Evolutionary conservation across 2,113 vertebrate genomes (phyloP).

Genomic region (Oreocharis arfaki): DNA sequence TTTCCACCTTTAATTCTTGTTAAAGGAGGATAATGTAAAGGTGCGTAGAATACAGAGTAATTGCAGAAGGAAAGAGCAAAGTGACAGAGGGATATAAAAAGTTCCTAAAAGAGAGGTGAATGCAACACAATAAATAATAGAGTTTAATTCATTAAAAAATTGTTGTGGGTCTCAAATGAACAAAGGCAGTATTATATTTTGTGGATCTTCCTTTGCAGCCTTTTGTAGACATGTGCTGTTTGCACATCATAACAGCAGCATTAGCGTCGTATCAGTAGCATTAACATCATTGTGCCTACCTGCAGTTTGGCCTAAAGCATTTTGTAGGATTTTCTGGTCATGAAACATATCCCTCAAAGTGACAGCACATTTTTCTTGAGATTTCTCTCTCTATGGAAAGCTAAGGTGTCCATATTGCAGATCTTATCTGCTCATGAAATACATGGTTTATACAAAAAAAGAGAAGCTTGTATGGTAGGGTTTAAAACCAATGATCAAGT

Average conservation of each 20-base stretch:
- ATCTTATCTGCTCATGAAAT: background rate
- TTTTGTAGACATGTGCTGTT: background rate
- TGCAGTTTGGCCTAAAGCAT: background rate
- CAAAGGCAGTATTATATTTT: background rate
- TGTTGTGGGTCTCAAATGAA: background rate
- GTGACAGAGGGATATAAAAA: background rate
- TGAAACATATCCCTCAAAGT: background rate
- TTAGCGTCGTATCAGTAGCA: rapidly evolving
- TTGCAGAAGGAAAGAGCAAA: background rate
- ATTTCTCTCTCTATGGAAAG: background rate
- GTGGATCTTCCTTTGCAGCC: background rate
- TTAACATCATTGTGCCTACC: rapidly evolving
- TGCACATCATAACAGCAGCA: background rate
- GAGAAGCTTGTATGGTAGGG: background rate
- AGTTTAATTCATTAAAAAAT: background rate
- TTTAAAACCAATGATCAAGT: background rate
- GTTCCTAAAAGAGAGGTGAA: background rate
- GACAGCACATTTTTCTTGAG: background rate
- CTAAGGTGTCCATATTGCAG: background rate
- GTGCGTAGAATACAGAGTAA: background rate
- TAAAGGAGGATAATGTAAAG: background rate
- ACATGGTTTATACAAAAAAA: background rate
- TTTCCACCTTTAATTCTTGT: background rate
- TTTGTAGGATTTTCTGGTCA: background rate
- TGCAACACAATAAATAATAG: background rate